phyloP scores from a whole-genome alignment of 2,113 vertebrate genomes.

The Stictonetta naevosa region DNA sequence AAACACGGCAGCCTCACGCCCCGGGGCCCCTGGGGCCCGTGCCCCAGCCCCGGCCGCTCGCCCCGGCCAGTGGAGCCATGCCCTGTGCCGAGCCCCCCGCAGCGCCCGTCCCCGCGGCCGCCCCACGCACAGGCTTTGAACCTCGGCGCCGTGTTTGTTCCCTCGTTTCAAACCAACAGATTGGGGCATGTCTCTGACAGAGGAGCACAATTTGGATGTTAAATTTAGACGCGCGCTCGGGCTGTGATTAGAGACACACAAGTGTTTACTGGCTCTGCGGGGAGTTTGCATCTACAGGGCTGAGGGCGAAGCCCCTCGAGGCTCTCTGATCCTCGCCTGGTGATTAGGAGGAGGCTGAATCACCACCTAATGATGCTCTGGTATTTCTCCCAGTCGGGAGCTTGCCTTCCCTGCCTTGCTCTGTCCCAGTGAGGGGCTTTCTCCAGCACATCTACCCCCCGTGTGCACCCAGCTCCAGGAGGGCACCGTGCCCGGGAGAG shows the following conservation, averaged over 20 bases:
- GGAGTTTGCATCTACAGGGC: slow-evolving; percentile 40
- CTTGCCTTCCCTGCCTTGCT: neutral
- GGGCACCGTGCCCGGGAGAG: neutral
- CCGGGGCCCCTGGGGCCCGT: neutral
- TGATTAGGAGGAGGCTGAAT: slow-evolving; percentile 59
- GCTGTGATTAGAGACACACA: slow-evolving; percentile 30
- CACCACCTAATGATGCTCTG: slow-evolving; percentile 53
- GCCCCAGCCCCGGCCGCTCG: rapidly evolving
- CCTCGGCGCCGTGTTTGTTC: neutral
- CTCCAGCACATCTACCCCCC: neutral
- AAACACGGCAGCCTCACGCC: neutral
- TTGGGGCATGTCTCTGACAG: slow-evolving; percentile 50
- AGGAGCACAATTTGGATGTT: slow-evolving; percentile 56
- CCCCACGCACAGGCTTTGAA: slow-evolving; percentile 15
- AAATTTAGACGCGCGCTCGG: slow-evolving; percentile 48
- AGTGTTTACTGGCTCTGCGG: neutral
- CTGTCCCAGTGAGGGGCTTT: neutral
- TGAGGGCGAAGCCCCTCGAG: slow-evolving; percentile 44
- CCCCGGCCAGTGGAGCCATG: neutral
- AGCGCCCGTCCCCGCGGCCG: neutral
- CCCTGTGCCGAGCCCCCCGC: neutral
- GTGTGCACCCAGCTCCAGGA: neutral
- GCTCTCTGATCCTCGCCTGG: slow-evolving; percentile 4
- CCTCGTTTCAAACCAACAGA: slow-evolving; percentile 25
- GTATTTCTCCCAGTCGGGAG: slow-evolving; percentile 24